Evolutionary conservation across 2,888 invertebrate species (phyloP), one percentile per base, ranked within the genome.

Genomic region (Dexiosoma caninum): DNA sequence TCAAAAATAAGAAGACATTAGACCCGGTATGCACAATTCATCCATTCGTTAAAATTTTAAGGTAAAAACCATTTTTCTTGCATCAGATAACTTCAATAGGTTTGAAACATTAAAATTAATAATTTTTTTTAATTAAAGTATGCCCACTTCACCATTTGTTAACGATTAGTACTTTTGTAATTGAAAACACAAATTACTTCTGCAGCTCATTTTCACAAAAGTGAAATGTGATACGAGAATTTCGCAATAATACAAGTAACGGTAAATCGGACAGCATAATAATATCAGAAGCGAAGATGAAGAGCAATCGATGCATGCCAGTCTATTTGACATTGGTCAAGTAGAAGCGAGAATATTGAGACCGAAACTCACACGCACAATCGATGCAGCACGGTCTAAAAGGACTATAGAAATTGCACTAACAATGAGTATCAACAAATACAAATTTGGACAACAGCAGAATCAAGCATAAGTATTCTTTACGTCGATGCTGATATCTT

Each of bases 101-200:
- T n/a, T n/a, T n/a, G n/a, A n/a, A n/a, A n/a, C n/a, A n/a, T n/a
- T n/a, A n/a, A 60, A 51, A 51, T 49, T 23, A 60, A 4, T n/a
- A 44, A 57, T 71, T 51, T 60, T 64, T 64, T 57, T n/a, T n/a
- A 74, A 35, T 64, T 71, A 60, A 40, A 27, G 27, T 35, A 71
- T 60, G 49, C 23, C n/a, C 37, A n/a, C 3, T 71, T 59, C 59
- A 62, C n/a, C 62, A 30, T 21, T 72, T 59, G 27, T 40, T 10
- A 40, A 27, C 40, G 27, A 21, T 59, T 60, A 44, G 16, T 53
- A 53, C 40, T 53, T 10, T 67, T 67, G 37, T 27, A 53, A 49
- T 67, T 51, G 12, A 27, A 42, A 4, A 44, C 30, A 60, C 42
- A 60, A 60, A 30, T 60, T 42, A 42, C 59, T 64, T n/a, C 46